phyloP scores from a whole-genome alignment of 2,113 vertebrate species.

The Planiliza haematocheilus region DNA sequence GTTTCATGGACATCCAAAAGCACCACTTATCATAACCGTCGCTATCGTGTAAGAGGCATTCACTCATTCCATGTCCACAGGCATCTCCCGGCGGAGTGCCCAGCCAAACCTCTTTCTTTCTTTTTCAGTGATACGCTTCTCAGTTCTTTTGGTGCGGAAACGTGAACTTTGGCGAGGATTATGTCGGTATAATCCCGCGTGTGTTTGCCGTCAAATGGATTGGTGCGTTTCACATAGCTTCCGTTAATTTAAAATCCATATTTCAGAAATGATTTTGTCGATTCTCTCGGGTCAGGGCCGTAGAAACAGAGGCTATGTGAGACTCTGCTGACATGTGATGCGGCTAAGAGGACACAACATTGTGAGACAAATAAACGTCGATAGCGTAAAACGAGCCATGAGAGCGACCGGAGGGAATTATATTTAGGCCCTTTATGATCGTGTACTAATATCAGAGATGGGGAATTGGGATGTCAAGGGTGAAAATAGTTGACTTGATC shows the following conservation, averaged over 20 bases:
- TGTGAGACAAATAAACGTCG: slow-evolving; percentile 43
- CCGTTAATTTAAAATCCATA: background rate
- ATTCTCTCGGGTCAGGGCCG: background rate
- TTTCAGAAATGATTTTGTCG: background rate
- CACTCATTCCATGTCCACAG: slow-evolving; percentile 69
- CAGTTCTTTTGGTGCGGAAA: slow-evolving; percentile 47
- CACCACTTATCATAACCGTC: slow-evolving; percentile 8
- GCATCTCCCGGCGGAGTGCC: slow-evolving; percentile 82
- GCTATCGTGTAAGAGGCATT: slow-evolving; percentile 42
- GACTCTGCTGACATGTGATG: slow-evolving; percentile 51
- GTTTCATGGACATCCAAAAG: slow-evolving; percentile 76
- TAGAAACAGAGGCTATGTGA: slow-evolving; percentile 47
- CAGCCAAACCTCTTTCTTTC: slow-evolving; percentile 86
- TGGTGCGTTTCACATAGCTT: slow-evolving; percentile 52
- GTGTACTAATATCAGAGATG: slow-evolving; percentile 25
- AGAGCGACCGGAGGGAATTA: slow-evolving; percentile 7
- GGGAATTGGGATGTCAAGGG: slow-evolving; percentile 31
- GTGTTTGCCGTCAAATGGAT: slow-evolving; percentile 22
- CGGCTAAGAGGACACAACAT: slow-evolving; percentile 14
- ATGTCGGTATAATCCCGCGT: slow-evolving; percentile 58
- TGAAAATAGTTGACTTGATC: slow-evolving; percentile 58
- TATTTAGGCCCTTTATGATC: slow-evolving; percentile 12
- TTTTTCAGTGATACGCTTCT: slow-evolving; percentile 63
- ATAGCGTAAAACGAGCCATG: slow-evolving; percentile 28
- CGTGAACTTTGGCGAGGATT: slow-evolving; percentile 50